Conservation (phyloP, 2,797 vertebrate genomes). For the Leptoclinus maculatus region DNA sequence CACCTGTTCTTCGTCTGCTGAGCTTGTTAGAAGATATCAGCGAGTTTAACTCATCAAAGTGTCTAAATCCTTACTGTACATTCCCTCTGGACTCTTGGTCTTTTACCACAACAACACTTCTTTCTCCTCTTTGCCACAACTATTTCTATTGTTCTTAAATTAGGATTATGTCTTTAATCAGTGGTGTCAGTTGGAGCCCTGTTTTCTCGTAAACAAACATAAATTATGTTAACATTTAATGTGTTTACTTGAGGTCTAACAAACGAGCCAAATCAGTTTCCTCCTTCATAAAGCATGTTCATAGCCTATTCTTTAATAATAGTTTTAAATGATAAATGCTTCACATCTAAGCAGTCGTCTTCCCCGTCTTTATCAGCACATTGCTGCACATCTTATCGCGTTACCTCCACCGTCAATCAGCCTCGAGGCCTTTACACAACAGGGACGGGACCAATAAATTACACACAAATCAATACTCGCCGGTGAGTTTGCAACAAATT, state of each 20-base stretch:
- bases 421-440: not conserved
- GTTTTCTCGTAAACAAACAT: not conserved
- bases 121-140: not conserved
- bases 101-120: not conserved
- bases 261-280: not conserved
- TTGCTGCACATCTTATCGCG: not conserved
- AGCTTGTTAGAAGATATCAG: not conserved
- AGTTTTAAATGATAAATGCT: not conserved
- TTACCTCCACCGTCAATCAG: not conserved
- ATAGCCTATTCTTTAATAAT: not conserved
- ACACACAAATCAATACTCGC: too few relatives aligned
- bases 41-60: not conserved
- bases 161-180: slow-evolving; percentile 14
- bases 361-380: not conserved
- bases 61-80: not conserved
- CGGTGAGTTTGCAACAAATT: too few relatives aligned
- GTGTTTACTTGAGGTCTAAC: too few relatives aligned
- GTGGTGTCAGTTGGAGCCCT: not conserved
- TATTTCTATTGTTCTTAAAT: slow-evolving; percentile 8
- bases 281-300: not conserved
- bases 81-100: not conserved
- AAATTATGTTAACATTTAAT: not conserved
- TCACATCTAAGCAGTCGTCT: not conserved
- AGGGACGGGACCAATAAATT: too few relatives aligned
- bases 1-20: not conserved